Evolutionary conservation across 1,140 invertebrate genomes (phyloP).

Genomic region (Lordiphosa stackelbergi): DNA sequence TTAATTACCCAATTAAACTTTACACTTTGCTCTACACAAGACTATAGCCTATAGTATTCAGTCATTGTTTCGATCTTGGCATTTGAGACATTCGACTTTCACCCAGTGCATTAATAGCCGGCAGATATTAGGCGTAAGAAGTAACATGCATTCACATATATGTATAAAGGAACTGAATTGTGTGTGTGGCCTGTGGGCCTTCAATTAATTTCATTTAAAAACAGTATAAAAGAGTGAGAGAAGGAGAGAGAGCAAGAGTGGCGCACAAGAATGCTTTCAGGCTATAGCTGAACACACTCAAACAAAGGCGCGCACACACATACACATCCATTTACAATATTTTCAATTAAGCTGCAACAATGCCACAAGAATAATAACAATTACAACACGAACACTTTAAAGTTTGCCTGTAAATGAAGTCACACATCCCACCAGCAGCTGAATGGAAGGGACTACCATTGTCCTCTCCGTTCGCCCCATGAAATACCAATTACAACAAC

Average conservation of each 20-base stretch:
- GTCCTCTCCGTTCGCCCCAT: no score
- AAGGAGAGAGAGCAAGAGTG: slow-evolving; percentile 26
- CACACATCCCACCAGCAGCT: background rate
- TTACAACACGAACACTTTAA: slow-evolving; percentile 52
- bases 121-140: slow-evolving; percentile 57
- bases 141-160: slow-evolving; percentile 39
- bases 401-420: slow-evolving; percentile 18
- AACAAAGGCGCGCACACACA: slow-evolving; percentile 33
- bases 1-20: slow-evolving; percentile 4
- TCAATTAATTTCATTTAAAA: slow-evolving; percentile 71
- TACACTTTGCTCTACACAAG: background rate
- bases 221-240: background rate
- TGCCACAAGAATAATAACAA: slow-evolving; percentile 71
- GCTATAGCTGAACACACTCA: slow-evolving; percentile 58
- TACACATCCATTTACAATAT: slow-evolving; percentile 56
- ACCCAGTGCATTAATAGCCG: slow-evolving; percentile 41
- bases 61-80: slow-evolving; percentile 5
- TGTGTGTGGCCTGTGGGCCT: slow-evolving; percentile 40
- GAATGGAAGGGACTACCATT: no score
- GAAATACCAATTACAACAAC: no score
- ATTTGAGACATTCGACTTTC: slow-evolving; percentile 8
- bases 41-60: background rate
- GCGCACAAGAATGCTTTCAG: slow-evolving; percentile 46
- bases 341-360: slow-evolving; percentile 72
- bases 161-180: background rate